These are phyloP conservation scores for Lepilemur septentrionalis DNA, from an alignment of 2,797 vertebrate species.

Conservation along the genomic window DNA sequence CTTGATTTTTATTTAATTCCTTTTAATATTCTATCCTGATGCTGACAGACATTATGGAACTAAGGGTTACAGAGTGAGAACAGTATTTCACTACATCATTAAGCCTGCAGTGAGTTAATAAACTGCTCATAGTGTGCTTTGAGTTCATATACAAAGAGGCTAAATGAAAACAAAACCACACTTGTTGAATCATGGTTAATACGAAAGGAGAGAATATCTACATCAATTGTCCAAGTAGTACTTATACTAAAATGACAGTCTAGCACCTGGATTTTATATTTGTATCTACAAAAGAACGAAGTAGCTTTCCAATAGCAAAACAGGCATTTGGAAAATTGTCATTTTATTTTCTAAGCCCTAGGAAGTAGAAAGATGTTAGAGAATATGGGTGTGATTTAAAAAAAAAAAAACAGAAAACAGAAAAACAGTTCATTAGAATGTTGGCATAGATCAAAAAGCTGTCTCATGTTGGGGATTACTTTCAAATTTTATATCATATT, in stretches of 20 bases:
- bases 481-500: not conserved
- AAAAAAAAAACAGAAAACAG: not conserved
- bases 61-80: not conserved
- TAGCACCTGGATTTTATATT: not conserved
- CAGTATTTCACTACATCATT: not conserved
- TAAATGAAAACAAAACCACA: not conserved
- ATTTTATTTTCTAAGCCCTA: not conserved
- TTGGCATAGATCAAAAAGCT: not conserved
- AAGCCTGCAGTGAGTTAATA: not conserved
- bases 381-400: not conserved
- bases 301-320: not conserved
- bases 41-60: not conserved
- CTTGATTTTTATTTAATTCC: constrained; percentile 66
- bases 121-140: not conserved
- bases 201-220: not conserved
- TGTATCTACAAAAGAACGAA: not conserved
- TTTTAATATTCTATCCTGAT: not conserved
- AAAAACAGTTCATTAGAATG: not conserved
- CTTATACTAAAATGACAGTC: not conserved
- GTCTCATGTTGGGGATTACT: not conserved
- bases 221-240: not conserved
- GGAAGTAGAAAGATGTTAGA: not conserved
- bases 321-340: not conserved
- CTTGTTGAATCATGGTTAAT: not conserved
- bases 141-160: not conserved